Evolutionary conservation across 1,140 invertebrate genomes (phyloP).

Genomic region (Pinna nobilis): DNA sequence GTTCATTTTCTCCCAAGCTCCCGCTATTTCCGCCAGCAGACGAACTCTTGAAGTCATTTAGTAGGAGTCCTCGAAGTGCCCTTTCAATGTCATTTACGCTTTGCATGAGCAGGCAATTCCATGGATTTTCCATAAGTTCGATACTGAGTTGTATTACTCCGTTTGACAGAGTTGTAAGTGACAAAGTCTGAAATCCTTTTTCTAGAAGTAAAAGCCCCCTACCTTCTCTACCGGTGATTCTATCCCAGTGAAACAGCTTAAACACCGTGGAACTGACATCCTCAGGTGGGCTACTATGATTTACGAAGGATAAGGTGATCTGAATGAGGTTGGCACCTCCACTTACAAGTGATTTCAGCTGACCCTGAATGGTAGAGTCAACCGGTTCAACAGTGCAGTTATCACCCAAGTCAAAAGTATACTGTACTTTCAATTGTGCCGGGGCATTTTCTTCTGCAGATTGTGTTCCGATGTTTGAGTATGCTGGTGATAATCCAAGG

Average conservation of each 20-base stretch:
- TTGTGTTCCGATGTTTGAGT: too few species aligned
- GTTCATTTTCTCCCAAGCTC: conserved; percentile 41
- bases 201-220: conserved; percentile 53
- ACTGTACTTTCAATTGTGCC: too few species aligned
- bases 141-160: conserved; percentile 27
- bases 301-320: too few species aligned
- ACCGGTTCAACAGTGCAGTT: too few species aligned
- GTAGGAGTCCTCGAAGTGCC: conserved; percentile 33
- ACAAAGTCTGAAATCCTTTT: conserved; percentile 58
- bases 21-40: neutral
- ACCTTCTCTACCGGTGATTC: conserved; percentile 48
- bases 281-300: too few species aligned
- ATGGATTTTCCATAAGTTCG: conserved; percentile 4
- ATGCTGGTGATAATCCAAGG: too few species aligned
- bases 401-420: too few species aligned
- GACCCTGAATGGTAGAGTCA: too few species aligned
- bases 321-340: too few species aligned
- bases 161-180: conserved; percentile 38
- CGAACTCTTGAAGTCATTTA: conserved; percentile 46
- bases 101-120: conserved; percentile 31
- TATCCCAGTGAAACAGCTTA: conserved; percentile 36
- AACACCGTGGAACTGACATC: neutral
- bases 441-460: too few species aligned
- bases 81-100: conserved; percentile 26
- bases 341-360: too few species aligned